A percentile compares a stretch with the other conserved stretches of the same genome.
Conservation (phyloP, 2,113 vertebrate species). For the Pelmatolapia mariae region DNA sequence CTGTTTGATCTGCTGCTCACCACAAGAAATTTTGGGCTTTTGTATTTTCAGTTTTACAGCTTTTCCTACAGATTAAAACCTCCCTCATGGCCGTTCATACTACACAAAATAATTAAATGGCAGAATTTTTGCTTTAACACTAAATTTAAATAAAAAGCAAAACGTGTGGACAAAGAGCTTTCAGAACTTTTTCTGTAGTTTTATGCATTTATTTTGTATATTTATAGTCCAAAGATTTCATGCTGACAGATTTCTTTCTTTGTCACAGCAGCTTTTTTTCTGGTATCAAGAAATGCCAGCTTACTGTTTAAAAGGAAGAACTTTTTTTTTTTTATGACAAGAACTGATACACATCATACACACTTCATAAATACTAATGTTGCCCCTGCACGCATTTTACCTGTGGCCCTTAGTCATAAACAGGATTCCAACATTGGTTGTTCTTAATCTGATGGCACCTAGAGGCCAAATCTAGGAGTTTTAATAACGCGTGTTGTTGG, state of each 20-base stretch:
- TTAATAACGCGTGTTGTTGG: neutral
- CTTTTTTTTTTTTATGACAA: fast-evolving
- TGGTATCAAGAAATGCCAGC: neutral
- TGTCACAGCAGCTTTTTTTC: neutral
- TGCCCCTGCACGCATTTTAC: neutral
- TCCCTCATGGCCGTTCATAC: neutral
- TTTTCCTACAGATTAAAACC: neutral
- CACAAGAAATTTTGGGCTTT: neutral
- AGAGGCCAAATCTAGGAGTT: neutral
- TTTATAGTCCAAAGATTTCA: neutral
- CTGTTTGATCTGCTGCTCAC: neutral
- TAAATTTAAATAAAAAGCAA: neutral
- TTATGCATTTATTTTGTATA: neutral
- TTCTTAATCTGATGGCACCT: neutral
- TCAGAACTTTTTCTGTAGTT: neutral
- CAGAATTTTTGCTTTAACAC: neutral
- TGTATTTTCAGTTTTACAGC: neutral
- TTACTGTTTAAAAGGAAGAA: neutral
- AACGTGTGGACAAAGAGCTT: neutral
- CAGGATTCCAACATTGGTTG: neutral
- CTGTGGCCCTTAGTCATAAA: neutral
- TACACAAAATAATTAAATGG: neutral
- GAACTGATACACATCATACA: neutral
- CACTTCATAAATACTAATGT: neutral
- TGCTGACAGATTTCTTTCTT: neutral